These are phyloP conservation scores for Bombus haemorrhoidalis DNA, from an alignment of 1,140 invertebrate genomes.

Conservation along the genomic window DNA sequence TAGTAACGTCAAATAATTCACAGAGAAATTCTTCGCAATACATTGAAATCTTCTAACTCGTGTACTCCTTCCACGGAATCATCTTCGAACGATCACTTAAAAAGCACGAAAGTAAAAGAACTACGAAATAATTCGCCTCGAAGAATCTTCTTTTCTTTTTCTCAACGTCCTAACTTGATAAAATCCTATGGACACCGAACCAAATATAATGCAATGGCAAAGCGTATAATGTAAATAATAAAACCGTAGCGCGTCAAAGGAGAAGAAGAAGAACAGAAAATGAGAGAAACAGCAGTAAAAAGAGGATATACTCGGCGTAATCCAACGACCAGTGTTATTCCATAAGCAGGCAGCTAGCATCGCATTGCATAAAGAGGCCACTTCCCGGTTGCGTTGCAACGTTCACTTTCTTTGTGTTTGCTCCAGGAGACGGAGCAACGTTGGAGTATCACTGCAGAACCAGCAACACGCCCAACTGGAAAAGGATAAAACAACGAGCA, in stretches of 20 bases:
- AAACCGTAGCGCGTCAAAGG: not conserved
- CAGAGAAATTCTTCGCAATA: too few species aligned
- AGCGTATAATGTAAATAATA: not conserved
- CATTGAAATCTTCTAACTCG: not conserved
- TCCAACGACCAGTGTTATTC: constrained; percentile 20
- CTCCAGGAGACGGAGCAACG: constrained; percentile 5
- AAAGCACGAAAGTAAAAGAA: not conserved
- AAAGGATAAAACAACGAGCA: not conserved
- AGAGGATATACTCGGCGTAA: not conserved
- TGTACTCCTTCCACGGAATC: not conserved
- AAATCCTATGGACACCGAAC: too few species aligned
- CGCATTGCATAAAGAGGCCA: constrained; percentile 47
- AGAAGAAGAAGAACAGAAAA: not conserved
- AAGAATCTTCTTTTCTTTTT: not conserved
- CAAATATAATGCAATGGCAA: too few species aligned
- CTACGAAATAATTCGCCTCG: not conserved
- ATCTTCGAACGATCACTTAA: not conserved
- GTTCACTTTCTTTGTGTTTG: constrained; percentile 66
- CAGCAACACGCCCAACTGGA: not conserved
- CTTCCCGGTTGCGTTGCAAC: constrained; percentile 55
- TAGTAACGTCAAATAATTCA: too few species aligned
- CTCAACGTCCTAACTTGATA: too few species aligned
- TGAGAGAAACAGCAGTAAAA: not conserved
- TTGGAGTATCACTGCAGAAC: not conserved
- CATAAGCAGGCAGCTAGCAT: constrained; percentile 16